Base-by-base conservation (phyloP, 2,888 invertebrate species). In the Fabriciana adippe region DNA sequence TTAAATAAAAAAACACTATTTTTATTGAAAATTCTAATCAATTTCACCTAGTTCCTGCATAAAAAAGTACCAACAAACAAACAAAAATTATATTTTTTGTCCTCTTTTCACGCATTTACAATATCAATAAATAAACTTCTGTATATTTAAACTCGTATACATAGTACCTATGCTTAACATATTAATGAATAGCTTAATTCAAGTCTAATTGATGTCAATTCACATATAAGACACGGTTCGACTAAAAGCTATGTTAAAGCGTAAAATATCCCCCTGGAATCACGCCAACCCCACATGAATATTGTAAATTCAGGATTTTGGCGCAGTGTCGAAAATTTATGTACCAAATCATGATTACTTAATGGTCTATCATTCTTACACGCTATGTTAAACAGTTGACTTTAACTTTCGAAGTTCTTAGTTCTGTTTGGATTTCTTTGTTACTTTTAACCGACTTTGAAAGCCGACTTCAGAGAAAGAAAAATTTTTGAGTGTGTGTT, bases 251-350 rank as follows among this genome's bases (percentile, higher is more conserved):
- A 67, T 56, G 60, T 45, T 53, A 56, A 64, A 67, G 51, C 51
- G 55, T 68, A 68, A 72, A 70, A 69, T 66, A 69, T 66, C 16
- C 41, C 41, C 16, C 48, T 56, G 66, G 64, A 57, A 35, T 31
- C 64, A 64, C 54, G 67, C 70, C 70, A 70, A 51, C 56, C 31
- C 60, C 70, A 66, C 70, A 68, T 67, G 60, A 67, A 70, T 72
- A 70, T 67, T 66, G 70, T 72, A 70, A 72, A 70, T 72, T 70
- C 53, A 48, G 68, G 68, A 62, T 64, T 70, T 66, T 72, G 70
- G 72, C 70, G 68, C 72, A 72, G 66, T 26, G 48, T 72, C 62
- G 57, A 55, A 66, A 72, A 68, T 72, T 72, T 72, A 72, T 70
- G 70, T 68, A 70, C 70, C 70, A 66, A 66, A 68, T 72, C 70